A percentile compares a stretch with the other conserved stretches of the same genome.
These are phyloP conservation scores for Gallinago stenura DNA, from an alignment of 2,797 vertebrate genomes.

Conservation along the genomic window DNA sequence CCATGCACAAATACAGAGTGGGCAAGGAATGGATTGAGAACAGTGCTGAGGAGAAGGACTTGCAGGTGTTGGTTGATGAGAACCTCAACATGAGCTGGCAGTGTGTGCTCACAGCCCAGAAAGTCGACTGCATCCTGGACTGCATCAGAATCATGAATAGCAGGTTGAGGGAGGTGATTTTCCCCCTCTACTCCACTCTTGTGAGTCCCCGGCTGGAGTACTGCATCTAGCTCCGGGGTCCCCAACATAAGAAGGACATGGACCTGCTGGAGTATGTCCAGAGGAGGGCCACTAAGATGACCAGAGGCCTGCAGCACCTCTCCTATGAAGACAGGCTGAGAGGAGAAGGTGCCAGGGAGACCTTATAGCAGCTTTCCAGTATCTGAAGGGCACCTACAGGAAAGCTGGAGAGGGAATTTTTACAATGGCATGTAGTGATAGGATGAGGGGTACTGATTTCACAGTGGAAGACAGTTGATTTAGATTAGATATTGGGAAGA, in stretches of 20 bases:
- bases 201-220: neutral
- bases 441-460: neutral
- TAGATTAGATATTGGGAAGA: too few relatives aligned
- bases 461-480: neutral
- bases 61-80: neutral
- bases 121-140: neutral
- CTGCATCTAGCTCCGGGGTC: neutral
- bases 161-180: neutral
- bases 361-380: neutral
- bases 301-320: too few relatives aligned
- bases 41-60: neutral
- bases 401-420: neutral
- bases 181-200: neutral
- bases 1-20: neutral
- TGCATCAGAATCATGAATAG: neutral
- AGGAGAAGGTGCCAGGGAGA: neutral
- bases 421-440: neutral
- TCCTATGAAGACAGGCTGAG: too few relatives aligned
- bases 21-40: too few relatives aligned
- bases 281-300: too few relatives aligned
- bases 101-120: neutral
- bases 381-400: neutral
- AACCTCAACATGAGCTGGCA: neutral
- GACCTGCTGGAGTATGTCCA: too few relatives aligned
- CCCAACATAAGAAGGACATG: neutral